These are phyloP conservation scores for Propsilocerus akamusi DNA, from an alignment of 1,140 invertebrate species.

Conservation along the genomic window DNA sequence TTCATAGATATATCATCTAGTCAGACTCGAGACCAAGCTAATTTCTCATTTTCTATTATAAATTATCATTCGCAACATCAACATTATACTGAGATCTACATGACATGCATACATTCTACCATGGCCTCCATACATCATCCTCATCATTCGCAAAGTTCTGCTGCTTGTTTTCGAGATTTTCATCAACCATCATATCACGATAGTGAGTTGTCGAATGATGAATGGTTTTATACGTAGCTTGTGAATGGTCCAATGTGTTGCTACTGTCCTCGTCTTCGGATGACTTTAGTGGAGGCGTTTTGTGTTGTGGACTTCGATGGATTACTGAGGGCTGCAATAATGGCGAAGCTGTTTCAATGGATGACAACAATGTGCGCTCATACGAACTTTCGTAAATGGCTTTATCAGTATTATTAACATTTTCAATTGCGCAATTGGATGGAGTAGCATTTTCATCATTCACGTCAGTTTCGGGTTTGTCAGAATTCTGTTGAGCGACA, in stretches of 20 bases:
- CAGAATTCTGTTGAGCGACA: too few species aligned
- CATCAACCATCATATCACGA: background rate
- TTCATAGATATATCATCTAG: too few species aligned
- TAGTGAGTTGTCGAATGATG: background rate
- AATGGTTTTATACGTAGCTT: too few species aligned
- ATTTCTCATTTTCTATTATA: too few species aligned
- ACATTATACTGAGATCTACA: too few species aligned
- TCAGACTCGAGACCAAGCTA: too few species aligned
- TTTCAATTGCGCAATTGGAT: background rate
- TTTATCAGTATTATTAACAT: background rate
- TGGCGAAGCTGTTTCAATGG: background rate
- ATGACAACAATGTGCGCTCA: background rate
- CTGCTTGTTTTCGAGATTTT: constrained; percentile 3
- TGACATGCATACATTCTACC: background rate
- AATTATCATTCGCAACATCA: too few species aligned
- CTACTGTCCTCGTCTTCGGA: background rate
- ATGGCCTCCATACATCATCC: background rate
- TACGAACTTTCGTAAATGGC: background rate
- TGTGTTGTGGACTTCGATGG: background rate
- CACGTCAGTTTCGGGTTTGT: background rate
- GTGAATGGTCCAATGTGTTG: background rate
- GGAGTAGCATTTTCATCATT: constrained; percentile 3
- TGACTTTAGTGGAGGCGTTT: too few species aligned
- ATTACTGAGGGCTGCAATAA: background rate
- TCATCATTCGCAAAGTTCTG: background rate